Conservation (phyloP, 1,140 invertebrate species). For the Macrosteles quadrilineatus region DNA sequence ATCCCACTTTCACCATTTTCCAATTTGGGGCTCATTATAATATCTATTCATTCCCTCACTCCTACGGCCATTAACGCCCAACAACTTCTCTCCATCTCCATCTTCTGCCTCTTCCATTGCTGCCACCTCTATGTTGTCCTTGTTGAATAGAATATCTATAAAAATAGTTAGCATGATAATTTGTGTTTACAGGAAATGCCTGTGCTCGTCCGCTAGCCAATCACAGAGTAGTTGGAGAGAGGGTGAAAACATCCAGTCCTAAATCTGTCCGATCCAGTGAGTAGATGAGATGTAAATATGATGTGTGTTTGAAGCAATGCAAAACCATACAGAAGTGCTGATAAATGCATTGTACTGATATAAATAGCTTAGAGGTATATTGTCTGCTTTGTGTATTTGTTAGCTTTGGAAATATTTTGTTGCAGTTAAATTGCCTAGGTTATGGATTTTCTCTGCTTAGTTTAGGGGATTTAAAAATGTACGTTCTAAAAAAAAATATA, state of each 20-base stretch:
- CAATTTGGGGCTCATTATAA: too few species aligned
- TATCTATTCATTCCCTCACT: too few species aligned
- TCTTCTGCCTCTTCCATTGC: too few species aligned
- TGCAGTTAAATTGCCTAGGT: not conserved
- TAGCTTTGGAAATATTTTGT: not conserved
- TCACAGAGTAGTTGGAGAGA: not conserved
- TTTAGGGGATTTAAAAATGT: not conserved
- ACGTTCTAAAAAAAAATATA: too few species aligned
- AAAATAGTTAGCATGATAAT: too few species aligned
- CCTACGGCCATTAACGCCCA: too few species aligned
- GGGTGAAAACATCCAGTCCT: not conserved
- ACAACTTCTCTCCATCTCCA: too few species aligned
- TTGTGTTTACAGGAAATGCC: not conserved
- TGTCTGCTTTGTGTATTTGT: not conserved
- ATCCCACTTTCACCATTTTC: too few species aligned
- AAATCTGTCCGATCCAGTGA: slow-evolving; percentile 1
- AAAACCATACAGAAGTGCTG: not conserved
- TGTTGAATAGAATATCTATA: too few species aligned
- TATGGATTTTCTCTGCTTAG: not conserved
- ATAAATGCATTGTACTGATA: not conserved
- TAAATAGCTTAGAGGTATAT: not conserved
- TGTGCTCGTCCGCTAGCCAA: not conserved
- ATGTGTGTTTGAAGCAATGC: not conserved
- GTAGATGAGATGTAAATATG: not conserved
- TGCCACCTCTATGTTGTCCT: too few species aligned